A percentile compares a stretch with the other conserved stretches of the same genome.
These are phyloP conservation scores for Clunio marinus DNA, from an alignment of 2,888 invertebrate species.

Conservation along the genomic window DNA sequence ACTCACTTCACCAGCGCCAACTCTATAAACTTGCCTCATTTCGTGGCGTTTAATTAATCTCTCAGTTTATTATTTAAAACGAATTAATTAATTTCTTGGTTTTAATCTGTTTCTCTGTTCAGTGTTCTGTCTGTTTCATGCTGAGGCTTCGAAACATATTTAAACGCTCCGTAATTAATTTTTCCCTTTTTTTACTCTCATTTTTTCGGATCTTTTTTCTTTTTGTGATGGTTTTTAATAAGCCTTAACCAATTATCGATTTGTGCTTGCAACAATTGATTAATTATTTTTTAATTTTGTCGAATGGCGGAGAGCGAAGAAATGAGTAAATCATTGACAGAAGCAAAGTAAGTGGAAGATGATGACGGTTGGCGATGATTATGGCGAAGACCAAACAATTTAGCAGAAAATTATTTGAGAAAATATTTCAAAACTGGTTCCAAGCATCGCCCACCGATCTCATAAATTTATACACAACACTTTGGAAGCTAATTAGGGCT, in stretches of 20 bases:
- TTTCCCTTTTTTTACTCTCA: neutral
- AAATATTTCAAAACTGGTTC: neutral
- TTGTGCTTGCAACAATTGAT: neutral
- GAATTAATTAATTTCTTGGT: constrained; percentile 29
- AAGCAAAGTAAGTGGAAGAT: neutral
- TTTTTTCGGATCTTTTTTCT: neutral
- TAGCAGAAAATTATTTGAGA: neutral
- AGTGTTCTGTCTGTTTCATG: neutral
- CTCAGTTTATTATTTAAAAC: constrained; percentile 37
- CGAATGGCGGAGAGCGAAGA: neutral
- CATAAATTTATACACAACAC: constrained; percentile 7
- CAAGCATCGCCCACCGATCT: neutral
- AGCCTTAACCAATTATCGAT: constrained; percentile 7
- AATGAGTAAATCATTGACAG: neutral
- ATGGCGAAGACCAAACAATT: too few species aligned
- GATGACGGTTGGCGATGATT: neutral
- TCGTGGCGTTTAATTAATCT: constrained; percentile 38
- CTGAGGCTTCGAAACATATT: neutral
- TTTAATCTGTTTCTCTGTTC: neutral
- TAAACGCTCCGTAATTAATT: neutral
- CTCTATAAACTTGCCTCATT: constrained; percentile 36
- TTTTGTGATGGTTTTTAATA: neutral
- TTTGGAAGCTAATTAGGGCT: constrained; percentile 2
- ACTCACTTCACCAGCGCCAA: constrained; percentile 21
- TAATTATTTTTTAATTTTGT: neutral